Evolutionary conservation across 2,888 invertebrate genomes (phyloP), one percentile per base, ranked within the genome.

Genomic region (Apotomis capreana): DNA sequence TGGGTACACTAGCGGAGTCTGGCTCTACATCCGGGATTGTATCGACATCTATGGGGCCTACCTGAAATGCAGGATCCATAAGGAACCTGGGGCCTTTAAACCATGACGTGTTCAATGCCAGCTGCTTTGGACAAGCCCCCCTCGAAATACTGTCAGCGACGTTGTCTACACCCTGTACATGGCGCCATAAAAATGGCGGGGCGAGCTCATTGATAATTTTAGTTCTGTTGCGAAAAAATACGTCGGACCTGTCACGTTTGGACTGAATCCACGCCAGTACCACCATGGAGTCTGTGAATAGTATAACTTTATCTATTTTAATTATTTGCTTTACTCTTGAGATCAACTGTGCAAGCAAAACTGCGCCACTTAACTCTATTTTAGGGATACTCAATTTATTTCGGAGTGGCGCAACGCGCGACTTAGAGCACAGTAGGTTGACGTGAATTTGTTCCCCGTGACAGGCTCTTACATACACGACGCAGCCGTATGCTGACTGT

Each of bases 391-490:
- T 51, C 4, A 51, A 51, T 12, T 51, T 51, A 5, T 12, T 51
- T 2, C 51, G 12, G 51, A 51, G 51, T 12, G 51, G 51, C 10
- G 51, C 51, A n/a, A 51, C 51, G n/a, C 12, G 51, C 3, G 51
- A 51, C n/a, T 51, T 51, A 0, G 51, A 10, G 4, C 51, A 51
- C 51, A 51, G 51, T 51, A 51, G 51, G 51, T 51, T 51, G 51
- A 51, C 51, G n/a, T 51, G 51, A 51, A 51, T 51, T 51, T 51
- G 51, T n/a, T 51, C 51, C 51, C n/a, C 37, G n/a, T n/a, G n/a
- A n/a, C n/a, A n/a, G n/a, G n/a, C n/a, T n/a, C n/a, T n/a, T n/a
- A n/a, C n/a, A n/a, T n/a, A n/a, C n/a, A n/a, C n/a, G n/a, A n/a
- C n/a, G n/a, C n/a, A n/a, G n/a, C n/a, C n/a, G n/a, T n/a, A n/a